Conservation (phyloP, 1,140 invertebrate species). For the Aporrectodea caliginosa region DNA sequence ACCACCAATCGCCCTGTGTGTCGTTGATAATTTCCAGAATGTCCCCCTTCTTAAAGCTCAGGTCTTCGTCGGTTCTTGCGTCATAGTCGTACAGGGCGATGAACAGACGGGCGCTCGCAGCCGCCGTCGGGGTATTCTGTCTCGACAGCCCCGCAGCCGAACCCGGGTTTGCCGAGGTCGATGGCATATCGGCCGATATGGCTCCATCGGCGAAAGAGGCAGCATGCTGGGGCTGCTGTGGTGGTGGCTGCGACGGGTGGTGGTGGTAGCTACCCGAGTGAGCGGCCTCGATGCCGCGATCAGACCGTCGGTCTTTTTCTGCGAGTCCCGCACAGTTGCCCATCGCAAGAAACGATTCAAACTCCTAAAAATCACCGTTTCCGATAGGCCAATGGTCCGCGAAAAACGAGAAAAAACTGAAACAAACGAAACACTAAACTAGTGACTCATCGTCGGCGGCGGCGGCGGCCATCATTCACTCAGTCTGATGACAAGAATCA, state of each 20-base stretch:
- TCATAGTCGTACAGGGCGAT: conserved; percentile 98
- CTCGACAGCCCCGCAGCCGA: background rate
- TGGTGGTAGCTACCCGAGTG: background rate
- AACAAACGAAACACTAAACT: background rate
- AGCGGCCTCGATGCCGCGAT: background rate
- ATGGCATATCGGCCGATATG: background rate
- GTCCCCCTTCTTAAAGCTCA: conserved; percentile 96
- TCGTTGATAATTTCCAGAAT: conserved; percentile 97
- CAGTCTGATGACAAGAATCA: background rate
- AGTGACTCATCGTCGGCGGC: background rate
- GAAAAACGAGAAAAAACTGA: background rate
- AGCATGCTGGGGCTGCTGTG: background rate
- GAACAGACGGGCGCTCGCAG: conserved; percentile 62
- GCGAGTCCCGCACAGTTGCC: background rate
- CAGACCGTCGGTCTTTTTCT: background rate
- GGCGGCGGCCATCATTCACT: background rate
- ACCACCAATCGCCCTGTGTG: conserved; percentile 99
- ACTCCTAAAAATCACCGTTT: no score
- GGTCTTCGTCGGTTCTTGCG: conserved; percentile 95
- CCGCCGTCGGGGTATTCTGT: background rate
- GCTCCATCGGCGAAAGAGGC: no score
- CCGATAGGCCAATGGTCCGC: background rate
- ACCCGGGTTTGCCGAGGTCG: background rate
- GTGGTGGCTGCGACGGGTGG: background rate
- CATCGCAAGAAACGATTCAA: background rate